Base-by-base conservation (phyloP, 2,797 vertebrate species). In the Huso huso region DNA sequence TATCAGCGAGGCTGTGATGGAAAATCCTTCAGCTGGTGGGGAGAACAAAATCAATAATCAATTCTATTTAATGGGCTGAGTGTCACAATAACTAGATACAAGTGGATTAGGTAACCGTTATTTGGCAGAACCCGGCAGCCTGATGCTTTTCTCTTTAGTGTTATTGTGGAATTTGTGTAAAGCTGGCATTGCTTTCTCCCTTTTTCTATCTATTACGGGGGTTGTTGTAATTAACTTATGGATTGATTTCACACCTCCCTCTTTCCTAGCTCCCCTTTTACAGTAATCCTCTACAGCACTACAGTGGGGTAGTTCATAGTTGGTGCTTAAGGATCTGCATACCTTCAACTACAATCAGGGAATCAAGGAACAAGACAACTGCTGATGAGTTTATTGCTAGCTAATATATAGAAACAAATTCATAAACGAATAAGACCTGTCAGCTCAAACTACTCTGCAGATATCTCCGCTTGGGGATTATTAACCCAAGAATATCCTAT, bases 81-180 rank as follows among this genome's bases (percentile, higher is more conserved):
- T 91, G 90, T 92, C 88, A 86, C 79, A 72, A 81, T 89, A 91
- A 93, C 84, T 77, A 91, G 89, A 91, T 85, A 84, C 84, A 89
- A 90, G 88, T 91, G 86, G 86, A 93, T 91, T 90, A 87, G 85
- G 83, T 71, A 81, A 81, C 72, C 71, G 76, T 78, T 83, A 81
- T 70, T 75, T 76, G 71, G 72, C 82, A 74, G 84, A 86, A 70
- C 71, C 48, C 1, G 65, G 2, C 0, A 2, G 13, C 65, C 73
- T 64, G 0, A 8, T n/a, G 10, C 49, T 10, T 66, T 55, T 12
- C 72, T 13, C 48, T 37, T 62, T 62, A 2, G 6, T 3, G 6
- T n/a, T 5, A 37, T 37, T 9, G 4, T 37, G 61, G 55, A 57
- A 55, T 6, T 50, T 2, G n/a, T 13, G 53, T 13, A 0, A 69